Conservation (phyloP, 2,113 vertebrate species). For the Heptranchias perlo region DNA sequence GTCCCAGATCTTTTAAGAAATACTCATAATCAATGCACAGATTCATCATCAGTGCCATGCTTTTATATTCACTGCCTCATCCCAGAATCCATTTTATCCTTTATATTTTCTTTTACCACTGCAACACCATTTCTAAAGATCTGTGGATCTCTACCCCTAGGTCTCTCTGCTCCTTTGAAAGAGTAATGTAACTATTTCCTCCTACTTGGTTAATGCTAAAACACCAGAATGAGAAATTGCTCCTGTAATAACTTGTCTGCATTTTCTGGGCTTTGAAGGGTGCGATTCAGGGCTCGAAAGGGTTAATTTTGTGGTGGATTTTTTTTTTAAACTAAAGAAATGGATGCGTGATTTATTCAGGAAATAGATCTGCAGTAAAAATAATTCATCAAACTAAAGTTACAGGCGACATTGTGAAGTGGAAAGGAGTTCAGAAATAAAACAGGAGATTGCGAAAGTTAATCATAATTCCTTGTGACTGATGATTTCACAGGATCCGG, state of each 20-base stretch:
- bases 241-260: background rate
- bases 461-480: background rate
- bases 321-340: conserved; percentile 13
- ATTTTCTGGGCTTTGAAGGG: background rate
- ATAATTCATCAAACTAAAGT: background rate
- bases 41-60: background rate
- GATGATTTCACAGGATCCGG: background rate
- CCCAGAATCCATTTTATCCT: background rate
- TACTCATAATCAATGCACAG: background rate
- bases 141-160: background rate
- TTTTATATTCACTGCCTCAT: background rate
- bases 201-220: background rate
- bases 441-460: conserved; percentile 2
- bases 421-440: background rate
- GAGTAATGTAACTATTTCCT: background rate
- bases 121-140: background rate
- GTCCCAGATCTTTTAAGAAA: background rate
- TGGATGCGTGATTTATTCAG: background rate
- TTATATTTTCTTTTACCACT: background rate
- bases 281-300: background rate
- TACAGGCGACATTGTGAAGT: background rate
- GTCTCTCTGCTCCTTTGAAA: background rate
- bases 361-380: conserved; percentile 27
- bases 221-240: background rate
- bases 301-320: background rate